Conservation (phyloP, 53 echinoderm and acorn worm species). For the Holothuria leucospilota region DNA sequence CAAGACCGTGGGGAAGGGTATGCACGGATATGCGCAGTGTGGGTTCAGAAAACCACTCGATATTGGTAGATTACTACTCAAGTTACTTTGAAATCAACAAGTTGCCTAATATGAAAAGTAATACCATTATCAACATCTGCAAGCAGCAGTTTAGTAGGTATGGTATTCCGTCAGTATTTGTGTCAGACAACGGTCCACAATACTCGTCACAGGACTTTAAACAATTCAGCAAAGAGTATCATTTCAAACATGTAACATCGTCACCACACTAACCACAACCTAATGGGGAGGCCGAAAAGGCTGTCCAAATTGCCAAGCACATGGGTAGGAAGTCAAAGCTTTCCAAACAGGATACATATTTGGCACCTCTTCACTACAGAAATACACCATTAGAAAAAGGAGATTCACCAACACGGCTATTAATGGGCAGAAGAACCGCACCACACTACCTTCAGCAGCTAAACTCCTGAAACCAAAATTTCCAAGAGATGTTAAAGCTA, state of each 20-base stretch:
- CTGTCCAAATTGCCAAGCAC: constrained; percentile 62
- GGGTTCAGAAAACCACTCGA: constrained; percentile 38
- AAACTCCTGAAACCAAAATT: constrained; percentile 46
- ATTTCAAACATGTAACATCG: constrained; percentile 48
- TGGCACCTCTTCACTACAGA: constrained; percentile 44
- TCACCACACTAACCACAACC: constrained; percentile 62
- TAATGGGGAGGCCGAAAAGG: constrained; percentile 64
- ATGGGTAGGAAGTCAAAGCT: constrained; percentile 45
- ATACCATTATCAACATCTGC: constrained; percentile 34
- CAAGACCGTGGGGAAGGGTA: constrained; percentile 35
- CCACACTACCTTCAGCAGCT: constrained; percentile 24
- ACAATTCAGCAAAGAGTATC: constrained; percentile 48
- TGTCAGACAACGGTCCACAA: constrained; percentile 58
- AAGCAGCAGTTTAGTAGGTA: constrained; percentile 71
- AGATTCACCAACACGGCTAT: constrained; percentile 42
- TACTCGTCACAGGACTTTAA: constrained; percentile 56
- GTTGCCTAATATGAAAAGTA: constrained; percentile 29
- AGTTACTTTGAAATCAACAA: constrained; percentile 69
- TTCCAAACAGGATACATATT: constrained; percentile 35
- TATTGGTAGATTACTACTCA: constrained; percentile 73
- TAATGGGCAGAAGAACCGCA: constrained; percentile 55
- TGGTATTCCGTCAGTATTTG: constrained; percentile 59
- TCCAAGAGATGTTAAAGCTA: not conserved
- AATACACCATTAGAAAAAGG: constrained; percentile 48
- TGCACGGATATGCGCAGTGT: constrained; percentile 2